Percentiles rank a stretch among this genome's conserved stretches.
Evolutionary conservation across 2,888 invertebrate genomes (phyloP).

Genomic region (Ophraella communa): DNA sequence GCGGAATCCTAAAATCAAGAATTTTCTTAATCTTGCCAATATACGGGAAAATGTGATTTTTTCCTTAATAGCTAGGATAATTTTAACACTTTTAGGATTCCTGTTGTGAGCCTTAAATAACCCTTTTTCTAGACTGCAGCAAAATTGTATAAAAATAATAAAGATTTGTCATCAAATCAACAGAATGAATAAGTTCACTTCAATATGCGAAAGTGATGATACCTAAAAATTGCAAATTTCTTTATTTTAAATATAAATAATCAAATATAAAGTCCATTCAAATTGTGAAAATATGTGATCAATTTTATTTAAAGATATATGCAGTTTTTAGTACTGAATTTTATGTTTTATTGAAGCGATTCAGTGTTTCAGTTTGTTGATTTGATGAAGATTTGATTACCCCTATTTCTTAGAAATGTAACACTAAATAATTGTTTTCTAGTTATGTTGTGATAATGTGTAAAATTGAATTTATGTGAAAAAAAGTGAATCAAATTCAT

Average conservation of each 20-base stretch:
- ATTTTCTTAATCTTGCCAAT: conserved; percentile 1
- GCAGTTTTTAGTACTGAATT: too few species aligned
- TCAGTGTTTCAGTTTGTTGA: not conserved
- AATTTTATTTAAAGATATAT: too few species aligned
- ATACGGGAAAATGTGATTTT: not conserved
- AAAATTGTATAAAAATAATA: conserved; percentile 19
- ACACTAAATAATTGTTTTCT: conserved; percentile 29
- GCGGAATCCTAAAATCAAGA: conserved; percentile 16
- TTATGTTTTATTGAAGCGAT: not conserved
- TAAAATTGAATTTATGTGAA: conserved; percentile 38
- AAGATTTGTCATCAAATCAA: conserved; percentile 22
- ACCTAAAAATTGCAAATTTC: conserved; percentile 7
- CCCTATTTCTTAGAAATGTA: conserved; percentile 9
- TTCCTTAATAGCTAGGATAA: not conserved
- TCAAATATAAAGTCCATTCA: too few species aligned
- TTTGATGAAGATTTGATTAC: conserved; percentile 17
- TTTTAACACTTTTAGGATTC: conserved; percentile 16
- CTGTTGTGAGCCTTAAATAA: conserved; percentile 21
- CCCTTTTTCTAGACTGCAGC: conserved; percentile 18
- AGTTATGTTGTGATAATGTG: conserved; percentile 42
- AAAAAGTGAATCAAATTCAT: conserved; percentile 19
- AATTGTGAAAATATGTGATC: too few species aligned
- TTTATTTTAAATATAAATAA: not conserved
- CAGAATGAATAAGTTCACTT: not conserved
- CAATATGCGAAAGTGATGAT: too few species aligned